Evolutionary conservation across 1,140 invertebrate species (phyloP).

Genomic region (Nasonia longicornis): DNA sequence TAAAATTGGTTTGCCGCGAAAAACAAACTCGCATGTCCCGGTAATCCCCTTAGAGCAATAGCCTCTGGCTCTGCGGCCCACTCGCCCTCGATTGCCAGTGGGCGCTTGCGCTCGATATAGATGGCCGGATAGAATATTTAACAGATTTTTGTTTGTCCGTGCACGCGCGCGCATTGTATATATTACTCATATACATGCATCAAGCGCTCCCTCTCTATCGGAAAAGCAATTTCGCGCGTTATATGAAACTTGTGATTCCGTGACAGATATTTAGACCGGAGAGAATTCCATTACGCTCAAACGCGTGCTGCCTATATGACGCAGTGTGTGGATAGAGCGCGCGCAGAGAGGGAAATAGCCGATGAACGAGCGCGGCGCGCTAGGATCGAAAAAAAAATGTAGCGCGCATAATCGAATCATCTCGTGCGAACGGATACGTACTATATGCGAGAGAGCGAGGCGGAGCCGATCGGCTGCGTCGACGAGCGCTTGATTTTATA

Average conservation of each 20-base stretch:
- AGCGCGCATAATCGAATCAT: conserved; percentile 18
- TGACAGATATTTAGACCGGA: conserved; percentile 19
- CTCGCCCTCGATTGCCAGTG: neutral
- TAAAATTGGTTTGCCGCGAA: conserved; percentile 3
- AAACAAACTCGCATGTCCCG: neutral
- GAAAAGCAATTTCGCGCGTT: conserved; percentile 24
- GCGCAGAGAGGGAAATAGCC: neutral
- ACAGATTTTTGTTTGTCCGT: conserved; percentile 9
- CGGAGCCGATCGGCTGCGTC: neutral
- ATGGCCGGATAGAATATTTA: conserved; percentile 6
- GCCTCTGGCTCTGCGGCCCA: neutral
- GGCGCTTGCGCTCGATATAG: neutral
- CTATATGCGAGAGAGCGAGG: neutral
- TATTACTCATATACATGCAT: neutral
- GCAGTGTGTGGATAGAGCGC: too few relatives aligned
- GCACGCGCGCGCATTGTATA: too few relatives aligned
- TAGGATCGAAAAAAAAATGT: neutral
- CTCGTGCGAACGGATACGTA: neutral
- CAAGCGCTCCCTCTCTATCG: neutral
- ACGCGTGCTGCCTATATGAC: neutral
- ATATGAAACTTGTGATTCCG: conserved; percentile 20
- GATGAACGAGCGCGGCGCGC: neutral
- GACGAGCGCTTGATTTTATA: conserved; percentile 3
- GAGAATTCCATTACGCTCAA: conserved; percentile 15
- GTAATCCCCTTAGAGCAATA: neutral